Conservation (phyloP, 2,888 invertebrate genomes). For the Tachina fera region DNA sequence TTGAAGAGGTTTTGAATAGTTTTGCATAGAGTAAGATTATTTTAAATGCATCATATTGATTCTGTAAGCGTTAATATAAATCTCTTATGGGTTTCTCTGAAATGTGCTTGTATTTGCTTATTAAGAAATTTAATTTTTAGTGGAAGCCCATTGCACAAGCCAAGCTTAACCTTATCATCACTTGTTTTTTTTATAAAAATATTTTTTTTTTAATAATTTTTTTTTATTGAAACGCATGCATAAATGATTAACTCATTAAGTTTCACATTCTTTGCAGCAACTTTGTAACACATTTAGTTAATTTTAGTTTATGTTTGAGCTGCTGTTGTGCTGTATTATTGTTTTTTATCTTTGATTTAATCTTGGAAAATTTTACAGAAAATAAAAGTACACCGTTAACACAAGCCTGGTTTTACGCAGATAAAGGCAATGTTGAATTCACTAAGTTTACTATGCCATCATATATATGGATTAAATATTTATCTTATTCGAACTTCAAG, state of each 20-base stretch:
- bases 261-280: conserved; percentile 30
- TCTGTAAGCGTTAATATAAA: too few relatives aligned
- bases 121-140: neutral
- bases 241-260: neutral
- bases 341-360: conserved; percentile 18
- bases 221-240: neutral
- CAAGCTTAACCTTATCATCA: neutral
- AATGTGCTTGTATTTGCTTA: too few relatives aligned
- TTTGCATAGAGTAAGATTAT: too few relatives aligned
- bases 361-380: conserved; percentile 65
- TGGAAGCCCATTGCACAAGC: neutral
- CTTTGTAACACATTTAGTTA: conserved; percentile 50
- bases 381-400: conserved; percentile 9
- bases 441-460: too few relatives aligned
- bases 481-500: too few relatives aligned
- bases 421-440: too few relatives aligned
- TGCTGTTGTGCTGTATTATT: neutral
- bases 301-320: neutral
- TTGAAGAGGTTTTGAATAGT: too few relatives aligned
- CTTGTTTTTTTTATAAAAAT: neutral
- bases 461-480: too few relatives aligned
- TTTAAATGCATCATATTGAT: too few relatives aligned
- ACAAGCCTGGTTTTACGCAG: neutral
- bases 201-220: neutral
- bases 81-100: too few relatives aligned